Evolutionary conservation across 2,113 vertebrate genomes (phyloP).

Genomic region (Haliaeetus leucogaster): DNA sequence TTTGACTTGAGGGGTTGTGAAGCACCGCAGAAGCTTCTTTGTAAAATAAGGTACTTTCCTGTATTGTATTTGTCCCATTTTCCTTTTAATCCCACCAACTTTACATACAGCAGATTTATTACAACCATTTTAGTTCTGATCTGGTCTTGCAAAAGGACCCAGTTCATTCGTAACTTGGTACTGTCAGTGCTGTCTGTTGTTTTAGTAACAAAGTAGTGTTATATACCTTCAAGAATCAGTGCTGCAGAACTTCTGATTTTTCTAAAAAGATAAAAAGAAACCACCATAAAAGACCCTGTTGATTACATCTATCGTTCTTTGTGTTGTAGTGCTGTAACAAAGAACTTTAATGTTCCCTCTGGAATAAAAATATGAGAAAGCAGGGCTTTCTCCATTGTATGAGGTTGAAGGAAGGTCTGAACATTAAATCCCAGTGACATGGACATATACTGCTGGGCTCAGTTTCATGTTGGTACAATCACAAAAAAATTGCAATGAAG

Average conservation of each 20-base stretch:
- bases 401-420: not conserved
- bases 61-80: not conserved
- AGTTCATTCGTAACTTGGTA: not conserved
- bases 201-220: slow-evolving; percentile 22
- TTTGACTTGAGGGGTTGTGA: not conserved
- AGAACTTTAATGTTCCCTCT: not conserved
- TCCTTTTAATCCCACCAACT: not conserved
- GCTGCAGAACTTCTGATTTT: slow-evolving; percentile 18
- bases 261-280: not conserved
- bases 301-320: slow-evolving; percentile 1
- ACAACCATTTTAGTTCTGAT: not conserved
- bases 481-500: not conserved
- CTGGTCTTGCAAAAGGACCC: not conserved
- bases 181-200: not conserved
- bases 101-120: not conserved
- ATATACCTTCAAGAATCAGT: not conserved
- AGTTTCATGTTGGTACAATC: not conserved
- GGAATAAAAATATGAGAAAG: not conserved
- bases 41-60: not conserved
- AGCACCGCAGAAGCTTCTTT: not conserved
- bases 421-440: not conserved
- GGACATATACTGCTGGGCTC: not conserved
- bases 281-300: not conserved
- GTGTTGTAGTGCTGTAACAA: not conserved
- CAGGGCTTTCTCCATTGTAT: not conserved